A percentile compares a stretch with the other conserved stretches of the same genome.
Conservation (phyloP, 1,140 invertebrate species). For the Gonatopus flavifemur region DNA sequence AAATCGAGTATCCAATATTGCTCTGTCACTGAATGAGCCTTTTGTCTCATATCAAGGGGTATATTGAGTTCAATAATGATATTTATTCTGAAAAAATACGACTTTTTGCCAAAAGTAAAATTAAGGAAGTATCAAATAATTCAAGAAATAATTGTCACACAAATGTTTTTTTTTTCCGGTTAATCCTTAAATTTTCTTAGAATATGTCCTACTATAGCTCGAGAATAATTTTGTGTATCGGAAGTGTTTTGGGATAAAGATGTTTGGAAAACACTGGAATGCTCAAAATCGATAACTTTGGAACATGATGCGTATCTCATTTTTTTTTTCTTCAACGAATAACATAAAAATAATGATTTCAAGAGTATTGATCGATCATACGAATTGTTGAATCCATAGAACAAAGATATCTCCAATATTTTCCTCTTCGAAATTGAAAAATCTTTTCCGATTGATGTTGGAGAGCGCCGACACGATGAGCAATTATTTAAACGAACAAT, state of each 20-base stretch:
- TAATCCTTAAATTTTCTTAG: too few relatives aligned
- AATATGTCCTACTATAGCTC: too few relatives aligned
- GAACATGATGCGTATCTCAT: not conserved
- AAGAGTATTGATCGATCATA: not conserved
- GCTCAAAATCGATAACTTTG: not conserved
- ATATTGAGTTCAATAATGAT: conserved; percentile 12
- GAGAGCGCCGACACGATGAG: conserved; percentile 35
- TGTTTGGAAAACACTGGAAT: too few relatives aligned
- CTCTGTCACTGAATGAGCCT: too few relatives aligned
- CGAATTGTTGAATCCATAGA: not conserved
- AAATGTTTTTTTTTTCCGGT: too few relatives aligned
- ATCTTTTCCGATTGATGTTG: conserved; percentile 52
- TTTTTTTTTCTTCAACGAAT: not conserved
- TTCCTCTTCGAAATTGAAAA: conserved; percentile 55
- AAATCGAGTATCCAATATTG: too few relatives aligned
- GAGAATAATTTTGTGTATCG: too few relatives aligned
- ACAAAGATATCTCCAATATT: conserved; percentile 57
- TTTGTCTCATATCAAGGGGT: too few relatives aligned
- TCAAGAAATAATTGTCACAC: too few relatives aligned
- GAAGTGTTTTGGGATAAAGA: too few relatives aligned
- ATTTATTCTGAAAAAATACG: conserved; percentile 1
- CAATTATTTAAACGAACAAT: conserved; percentile 22
- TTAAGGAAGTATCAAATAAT: too few relatives aligned
- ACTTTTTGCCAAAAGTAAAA: too few relatives aligned
- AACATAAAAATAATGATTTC: not conserved